These are phyloP conservation scores for Megaceryle maxima DNA, from an alignment of 2,113 vertebrate species.

Conservation along the genomic window DNA sequence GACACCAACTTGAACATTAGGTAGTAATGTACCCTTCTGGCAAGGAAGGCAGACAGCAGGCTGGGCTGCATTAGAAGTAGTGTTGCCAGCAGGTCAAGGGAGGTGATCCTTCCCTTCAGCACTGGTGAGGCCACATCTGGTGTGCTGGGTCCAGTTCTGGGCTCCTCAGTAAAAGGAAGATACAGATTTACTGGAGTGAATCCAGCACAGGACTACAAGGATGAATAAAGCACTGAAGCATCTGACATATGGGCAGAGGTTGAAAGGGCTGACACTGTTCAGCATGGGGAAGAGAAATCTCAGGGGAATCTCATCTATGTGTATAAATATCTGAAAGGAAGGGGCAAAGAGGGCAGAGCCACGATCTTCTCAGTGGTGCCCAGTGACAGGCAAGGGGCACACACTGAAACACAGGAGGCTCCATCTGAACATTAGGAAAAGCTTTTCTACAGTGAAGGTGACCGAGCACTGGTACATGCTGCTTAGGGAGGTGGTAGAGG, in stretches of 20 bases:
- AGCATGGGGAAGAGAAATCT: neutral
- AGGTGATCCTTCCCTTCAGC: neutral
- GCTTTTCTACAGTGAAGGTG: neutral
- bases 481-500: neutral
- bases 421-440: neutral
- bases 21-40: neutral
- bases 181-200: neutral
- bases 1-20: neutral
- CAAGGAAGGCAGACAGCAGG: neutral
- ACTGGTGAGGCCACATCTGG: neutral
- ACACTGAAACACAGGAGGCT: neutral
- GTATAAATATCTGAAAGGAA: neutral
- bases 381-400: neutral
- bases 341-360: neutral
- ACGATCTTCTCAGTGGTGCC: neutral
- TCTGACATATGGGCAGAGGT: neutral
- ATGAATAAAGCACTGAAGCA: neutral
- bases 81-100: neutral
- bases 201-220: neutral
- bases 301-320: accelerated
- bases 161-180: neutral
- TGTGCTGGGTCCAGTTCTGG: neutral
- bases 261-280: neutral
- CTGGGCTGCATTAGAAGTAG: neutral
- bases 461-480: neutral